These are phyloP conservation scores for Stichodactyla mertensii DNA, from an alignment of 64 coral and sea anemone genomes.

Conservation along the genomic window DNA sequence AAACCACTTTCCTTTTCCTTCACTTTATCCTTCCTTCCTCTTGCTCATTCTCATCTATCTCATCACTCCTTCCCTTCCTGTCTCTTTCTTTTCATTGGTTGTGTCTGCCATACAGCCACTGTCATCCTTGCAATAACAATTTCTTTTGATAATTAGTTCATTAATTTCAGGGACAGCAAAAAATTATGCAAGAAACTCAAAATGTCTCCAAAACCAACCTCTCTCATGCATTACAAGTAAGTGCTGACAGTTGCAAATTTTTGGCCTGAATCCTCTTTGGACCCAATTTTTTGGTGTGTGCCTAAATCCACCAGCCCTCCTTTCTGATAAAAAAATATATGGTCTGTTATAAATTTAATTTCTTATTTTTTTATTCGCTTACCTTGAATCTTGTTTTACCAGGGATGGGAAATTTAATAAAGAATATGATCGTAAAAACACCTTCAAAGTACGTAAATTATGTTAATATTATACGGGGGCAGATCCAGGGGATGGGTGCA, in stretches of 20 bases:
- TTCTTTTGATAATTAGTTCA: neutral
- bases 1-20: neutral
- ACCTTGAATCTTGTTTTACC: constrained; percentile 2
- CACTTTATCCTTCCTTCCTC: neutral
- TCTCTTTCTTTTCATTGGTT: too few species aligned
- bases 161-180: constrained; percentile 69
- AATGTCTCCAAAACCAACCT: constrained; percentile 59
- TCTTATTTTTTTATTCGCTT: neutral
- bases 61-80: too few species aligned
- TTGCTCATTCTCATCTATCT: neutral
- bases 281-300: neutral
- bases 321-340: too few species aligned
- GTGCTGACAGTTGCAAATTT: neutral
- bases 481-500: too few species aligned
- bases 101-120: too few species aligned
- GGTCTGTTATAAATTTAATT: neutral
- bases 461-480: neutral
- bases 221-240: constrained; percentile 98
- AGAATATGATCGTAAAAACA: constrained; percentile 96
- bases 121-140: neutral
- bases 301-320: too few species aligned
- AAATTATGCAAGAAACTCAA: constrained; percentile 99
- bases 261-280: neutral
- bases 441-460: constrained; percentile 58
- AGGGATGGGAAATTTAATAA: constrained; percentile 99